A percentile compares a stretch with the other conserved stretches of the same genome.
phyloP scores from a whole-genome alignment of 1,140 invertebrate genomes.

The Lepidostoma basale region DNA sequence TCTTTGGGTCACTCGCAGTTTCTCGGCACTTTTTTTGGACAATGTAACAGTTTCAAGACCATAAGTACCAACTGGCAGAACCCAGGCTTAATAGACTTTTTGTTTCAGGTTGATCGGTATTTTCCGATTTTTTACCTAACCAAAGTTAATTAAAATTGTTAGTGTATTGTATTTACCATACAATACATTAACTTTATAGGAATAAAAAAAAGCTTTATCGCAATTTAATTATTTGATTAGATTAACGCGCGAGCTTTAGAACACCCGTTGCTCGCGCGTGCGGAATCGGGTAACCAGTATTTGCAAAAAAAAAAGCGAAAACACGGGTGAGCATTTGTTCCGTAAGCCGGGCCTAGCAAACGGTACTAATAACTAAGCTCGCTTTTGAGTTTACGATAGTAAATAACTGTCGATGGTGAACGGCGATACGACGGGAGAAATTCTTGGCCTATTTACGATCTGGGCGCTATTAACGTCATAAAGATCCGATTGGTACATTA shows the following conservation, averaged over 20 bases:
- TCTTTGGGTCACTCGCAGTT: no score
- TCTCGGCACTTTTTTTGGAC: no score
- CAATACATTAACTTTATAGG: no score
- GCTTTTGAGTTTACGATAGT: slow-evolving; percentile 15
- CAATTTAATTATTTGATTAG: not conserved
- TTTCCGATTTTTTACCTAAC: no score
- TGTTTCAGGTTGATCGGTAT: no score
- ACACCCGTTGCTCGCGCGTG: not conserved
- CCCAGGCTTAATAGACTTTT: no score
- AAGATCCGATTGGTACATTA: not conserved
- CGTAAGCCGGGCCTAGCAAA: slow-evolving; percentile 2
- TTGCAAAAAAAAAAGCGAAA: not conserved
- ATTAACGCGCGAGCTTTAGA: not conserved
- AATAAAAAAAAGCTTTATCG: no score
- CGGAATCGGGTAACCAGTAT: slow-evolving; percentile 11
- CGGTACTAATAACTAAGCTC: not conserved
- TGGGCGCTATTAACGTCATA: not conserved
- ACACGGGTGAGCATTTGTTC: not conserved
- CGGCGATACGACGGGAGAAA: not conserved
- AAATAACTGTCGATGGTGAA: slow-evolving; percentile 16
- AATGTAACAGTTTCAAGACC: no score
- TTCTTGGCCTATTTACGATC: not conserved
- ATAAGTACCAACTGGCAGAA: no score
- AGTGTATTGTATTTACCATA: no score
- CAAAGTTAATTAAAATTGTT: no score